Evolutionary conservation across 2,113 vertebrate species (phyloP), one percentile per base, ranked within the genome.

Genomic region (Isichthys henryi): DNA sequence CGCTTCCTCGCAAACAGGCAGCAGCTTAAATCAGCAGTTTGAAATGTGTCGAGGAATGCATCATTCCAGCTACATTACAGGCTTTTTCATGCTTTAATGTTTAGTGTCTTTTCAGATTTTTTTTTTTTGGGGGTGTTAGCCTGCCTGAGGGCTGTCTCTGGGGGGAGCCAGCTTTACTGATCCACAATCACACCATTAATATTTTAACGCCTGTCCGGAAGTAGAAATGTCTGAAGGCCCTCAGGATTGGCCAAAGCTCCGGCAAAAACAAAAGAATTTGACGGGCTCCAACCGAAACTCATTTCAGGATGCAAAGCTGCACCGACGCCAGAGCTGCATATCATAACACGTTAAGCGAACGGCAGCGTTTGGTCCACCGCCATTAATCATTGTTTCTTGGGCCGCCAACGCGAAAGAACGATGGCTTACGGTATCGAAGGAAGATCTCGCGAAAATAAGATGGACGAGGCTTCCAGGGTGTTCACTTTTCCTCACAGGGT

Each of bases 121-220:
- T 88, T 1, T 82, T 82, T 52, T 56, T 88, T 1, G 39, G n/a
- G 15, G 17, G 11, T 56, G 21, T n/a, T 15, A 48, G 80, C 46
- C 19, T 8, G 19, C 74, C 62, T 70, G 62, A 70, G 31, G 50
- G 80, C 53, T 15, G 50, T 39, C 74, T 82, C 70, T 45, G 21
- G 49, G 46, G 45, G 53, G 21, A 83, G 11, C 77, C 11, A 45
- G 27, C 13, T 23, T 89, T 7, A 50, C 66, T 10, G 66, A 50
- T 50, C 82, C 49, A 82, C 17, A 53, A 82, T 53, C 74, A 31
- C 35, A 15, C 74, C 19, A n/a, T 89, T 50, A 89, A 89, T 89
- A 89, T 89, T 84, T 89, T 45, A 85, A 58, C 35, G 82, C 21
- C 46, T 46, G 52, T 89, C 43, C 39, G 3, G 52, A 50, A 31